phyloP scores from a whole-genome alignment of 2,797 vertebrate species.

The Sebastes wilsoni region DNA sequence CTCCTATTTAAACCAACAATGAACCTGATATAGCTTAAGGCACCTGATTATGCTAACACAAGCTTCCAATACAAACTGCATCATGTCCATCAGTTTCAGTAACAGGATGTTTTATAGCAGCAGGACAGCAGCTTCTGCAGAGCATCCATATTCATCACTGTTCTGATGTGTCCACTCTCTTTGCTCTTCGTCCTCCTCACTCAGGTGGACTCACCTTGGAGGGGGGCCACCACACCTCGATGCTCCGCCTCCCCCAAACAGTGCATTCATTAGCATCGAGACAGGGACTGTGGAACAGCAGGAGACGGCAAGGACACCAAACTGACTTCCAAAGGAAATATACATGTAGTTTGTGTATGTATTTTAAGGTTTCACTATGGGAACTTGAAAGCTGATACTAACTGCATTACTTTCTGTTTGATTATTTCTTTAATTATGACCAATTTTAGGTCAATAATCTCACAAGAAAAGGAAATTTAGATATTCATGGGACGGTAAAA shows the following conservation, averaged over 20 bases:
- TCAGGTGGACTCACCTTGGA: slow-evolving; percentile 62
- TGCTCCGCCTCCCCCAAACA: slow-evolving; percentile 5
- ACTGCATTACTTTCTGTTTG: not conserved
- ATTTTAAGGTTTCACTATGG: not conserved
- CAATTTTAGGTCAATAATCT: not conserved
- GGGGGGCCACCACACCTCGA: slow-evolving; percentile 35
- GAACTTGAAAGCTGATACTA: not conserved
- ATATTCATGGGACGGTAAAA: not conserved
- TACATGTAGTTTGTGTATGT: not conserved
- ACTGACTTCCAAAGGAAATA: slow-evolving; percentile 2
- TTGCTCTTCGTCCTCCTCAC: slow-evolving; percentile 41
- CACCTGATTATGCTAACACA: too few species aligned
- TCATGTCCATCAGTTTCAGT: not conserved
- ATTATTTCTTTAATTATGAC: not conserved
- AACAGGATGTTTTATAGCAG: not conserved
- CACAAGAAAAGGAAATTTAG: not conserved
- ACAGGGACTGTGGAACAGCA: slow-evolving; percentile 18
- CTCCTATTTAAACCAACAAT: not conserved
- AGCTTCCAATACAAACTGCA: not conserved
- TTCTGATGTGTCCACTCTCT: slow-evolving; percentile 18
- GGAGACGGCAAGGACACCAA: slow-evolving; percentile 31
- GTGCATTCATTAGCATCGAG: slow-evolving; percentile 57
- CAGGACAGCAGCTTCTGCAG: not conserved
- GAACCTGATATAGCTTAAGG: not conserved
- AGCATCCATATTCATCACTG: slow-evolving; percentile 65